phyloP scores from a whole-genome alignment of 2,888 invertebrate genomes.

The Neocrepidodera transversa region DNA sequence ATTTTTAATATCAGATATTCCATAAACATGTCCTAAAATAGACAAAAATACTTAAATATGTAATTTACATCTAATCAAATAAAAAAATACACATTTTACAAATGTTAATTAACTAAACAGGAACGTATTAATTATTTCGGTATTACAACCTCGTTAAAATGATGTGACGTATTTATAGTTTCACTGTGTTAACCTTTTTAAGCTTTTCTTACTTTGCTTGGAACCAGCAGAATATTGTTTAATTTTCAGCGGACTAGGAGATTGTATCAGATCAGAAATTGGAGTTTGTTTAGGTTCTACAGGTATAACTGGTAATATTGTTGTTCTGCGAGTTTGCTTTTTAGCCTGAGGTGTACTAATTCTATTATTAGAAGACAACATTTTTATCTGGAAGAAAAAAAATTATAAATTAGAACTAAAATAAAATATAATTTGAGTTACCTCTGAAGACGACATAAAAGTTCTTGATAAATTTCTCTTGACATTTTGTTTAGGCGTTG shows the following conservation, averaged over 20 bases:
- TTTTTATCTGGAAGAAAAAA: slow-evolving; percentile 24
- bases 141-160: neutral
- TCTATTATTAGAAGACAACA: slow-evolving; percentile 23
- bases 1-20: no score
- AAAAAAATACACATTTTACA: no score
- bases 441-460: slow-evolving; percentile 33
- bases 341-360: slow-evolving; percentile 6
- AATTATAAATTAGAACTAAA: neutral
- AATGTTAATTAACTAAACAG: neutral
- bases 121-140: neutral
- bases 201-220: slow-evolving; percentile 53
- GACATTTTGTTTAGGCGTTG: slow-evolving; percentile 42
- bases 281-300: slow-evolving; percentile 16
- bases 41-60: no score
- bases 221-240: slow-evolving; percentile 50
- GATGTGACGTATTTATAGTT: neutral
- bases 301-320: slow-evolving; percentile 37
- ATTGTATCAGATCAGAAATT: slow-evolving; percentile 25
- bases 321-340: slow-evolving; percentile 26
- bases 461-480: slow-evolving; percentile 43
- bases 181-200: slow-evolving; percentile 52
- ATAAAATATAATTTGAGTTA: no score
- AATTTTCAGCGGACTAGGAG: slow-evolving; percentile 53
- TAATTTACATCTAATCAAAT: no score
- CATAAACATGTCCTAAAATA: no score